These are phyloP conservation scores for Drosophila acutilabella DNA, from an alignment of 2,888 invertebrate species.

Conservation along the genomic window DNA sequence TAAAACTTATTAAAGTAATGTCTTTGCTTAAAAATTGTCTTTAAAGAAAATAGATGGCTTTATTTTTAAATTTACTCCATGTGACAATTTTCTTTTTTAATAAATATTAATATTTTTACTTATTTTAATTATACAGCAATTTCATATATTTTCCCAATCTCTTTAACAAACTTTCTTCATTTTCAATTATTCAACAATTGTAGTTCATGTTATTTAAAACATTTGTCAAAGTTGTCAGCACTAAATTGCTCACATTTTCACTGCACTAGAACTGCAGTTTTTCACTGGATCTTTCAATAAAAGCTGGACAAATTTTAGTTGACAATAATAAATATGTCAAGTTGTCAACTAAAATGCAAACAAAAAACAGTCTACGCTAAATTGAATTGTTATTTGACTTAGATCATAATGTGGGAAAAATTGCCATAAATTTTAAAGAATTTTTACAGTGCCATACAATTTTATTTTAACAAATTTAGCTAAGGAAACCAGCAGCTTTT, in stretches of 20 bases:
- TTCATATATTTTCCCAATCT: too few species aligned
- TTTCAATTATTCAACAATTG: too few species aligned
- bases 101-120: too few species aligned
- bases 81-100: too few species aligned
- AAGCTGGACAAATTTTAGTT: not conserved
- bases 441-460: not conserved
- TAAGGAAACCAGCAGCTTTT: too few species aligned
- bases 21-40: too few species aligned
- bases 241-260: not conserved
- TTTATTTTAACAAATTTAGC: too few species aligned
- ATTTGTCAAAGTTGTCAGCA: constrained; percentile 3
- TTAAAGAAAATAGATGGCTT: too few species aligned
- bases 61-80: too few species aligned
- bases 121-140: too few species aligned
- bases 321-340: not conserved
- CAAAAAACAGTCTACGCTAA: not conserved
- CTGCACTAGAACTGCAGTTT: not conserved
- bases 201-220: not conserved
- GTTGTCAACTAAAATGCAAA: not conserved
- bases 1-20: too few species aligned
- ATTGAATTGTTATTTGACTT: constrained; percentile 20
- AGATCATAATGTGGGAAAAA: not conserved
- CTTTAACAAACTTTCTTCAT: too few species aligned
- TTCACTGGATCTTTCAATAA: not conserved
- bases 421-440: not conserved